phyloP scores from a whole-genome alignment of 2,888 invertebrate species.

The Sminthurides aquaticus region DNA sequence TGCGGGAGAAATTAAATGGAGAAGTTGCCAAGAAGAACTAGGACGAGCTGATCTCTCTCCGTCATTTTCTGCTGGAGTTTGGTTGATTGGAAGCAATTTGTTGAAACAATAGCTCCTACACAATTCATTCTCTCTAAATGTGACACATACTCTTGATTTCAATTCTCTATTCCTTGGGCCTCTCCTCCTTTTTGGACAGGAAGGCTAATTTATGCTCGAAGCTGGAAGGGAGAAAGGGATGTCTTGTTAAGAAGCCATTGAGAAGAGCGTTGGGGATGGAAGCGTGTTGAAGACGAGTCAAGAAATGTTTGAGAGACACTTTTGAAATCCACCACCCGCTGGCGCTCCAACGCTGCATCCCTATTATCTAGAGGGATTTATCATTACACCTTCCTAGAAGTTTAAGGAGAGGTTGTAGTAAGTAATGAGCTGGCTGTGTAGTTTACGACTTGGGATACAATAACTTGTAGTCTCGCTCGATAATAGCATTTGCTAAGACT shows the following conservation, averaged over 20 bases:
- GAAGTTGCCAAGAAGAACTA: too few relatives aligned
- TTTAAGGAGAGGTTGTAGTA: too few relatives aligned
- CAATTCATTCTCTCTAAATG: background rate
- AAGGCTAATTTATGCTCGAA: background rate
- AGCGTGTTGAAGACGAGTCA: background rate
- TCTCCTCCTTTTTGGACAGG: background rate
- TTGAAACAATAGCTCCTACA: background rate
- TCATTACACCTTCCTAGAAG: background rate
- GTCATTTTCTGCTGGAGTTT: too few relatives aligned
- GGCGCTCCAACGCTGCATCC: background rate
- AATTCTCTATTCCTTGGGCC: too few relatives aligned
- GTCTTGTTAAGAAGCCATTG: background rate
- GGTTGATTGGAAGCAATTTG: background rate
- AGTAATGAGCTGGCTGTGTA: too few relatives aligned
- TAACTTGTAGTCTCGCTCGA: background rate
- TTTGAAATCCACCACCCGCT: background rate
- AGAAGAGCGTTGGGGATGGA: background rate
- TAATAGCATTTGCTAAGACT: background rate
- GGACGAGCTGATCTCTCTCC: too few relatives aligned
- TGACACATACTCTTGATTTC: background rate
- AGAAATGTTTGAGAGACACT: background rate
- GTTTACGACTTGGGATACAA: too few relatives aligned
- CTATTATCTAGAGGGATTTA: background rate
- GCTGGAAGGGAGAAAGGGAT: background rate
- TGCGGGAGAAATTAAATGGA: too few relatives aligned